phyloP scores from a whole-genome alignment of 1,140 invertebrate genomes.

The Drosophila parvula region DNA sequence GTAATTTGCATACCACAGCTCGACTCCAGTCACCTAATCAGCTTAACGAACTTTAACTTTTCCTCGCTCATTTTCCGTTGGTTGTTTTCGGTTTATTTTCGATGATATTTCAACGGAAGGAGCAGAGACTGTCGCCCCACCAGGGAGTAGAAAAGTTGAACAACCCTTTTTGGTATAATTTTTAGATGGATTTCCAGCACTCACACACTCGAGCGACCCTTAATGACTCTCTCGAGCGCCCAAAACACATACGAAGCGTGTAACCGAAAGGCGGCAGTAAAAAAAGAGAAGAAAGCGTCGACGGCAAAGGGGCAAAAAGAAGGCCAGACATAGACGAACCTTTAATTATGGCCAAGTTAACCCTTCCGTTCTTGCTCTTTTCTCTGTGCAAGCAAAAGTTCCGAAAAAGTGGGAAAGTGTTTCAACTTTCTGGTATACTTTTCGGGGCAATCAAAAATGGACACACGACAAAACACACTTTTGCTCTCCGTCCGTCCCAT shows the following conservation, averaged over 20 bases:
- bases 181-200: slow-evolving; percentile 42
- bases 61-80: slow-evolving; percentile 27
- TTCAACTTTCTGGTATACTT: slow-evolving; percentile 53
- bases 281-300: slow-evolving; percentile 25
- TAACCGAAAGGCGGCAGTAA: slow-evolving; percentile 20
- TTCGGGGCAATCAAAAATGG: slow-evolving; percentile 65
- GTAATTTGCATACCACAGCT: slow-evolving; percentile 44
- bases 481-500: slow-evolving; percentile 15
- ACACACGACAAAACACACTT: slow-evolving; percentile 24
- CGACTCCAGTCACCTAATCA: slow-evolving; percentile 60
- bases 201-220: slow-evolving; percentile 63
- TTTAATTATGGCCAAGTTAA: slow-evolving; percentile 74
- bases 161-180: slow-evolving; percentile 67
- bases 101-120: background rate
- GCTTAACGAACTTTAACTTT: slow-evolving; percentile 70
- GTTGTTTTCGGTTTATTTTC: slow-evolving; percentile 17
- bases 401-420: slow-evolving; percentile 39
- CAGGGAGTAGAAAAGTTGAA: slow-evolving; percentile 55
- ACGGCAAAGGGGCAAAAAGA: slow-evolving; percentile 17
- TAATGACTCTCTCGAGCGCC: slow-evolving; percentile 76
- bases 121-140: slow-evolving; percentile 9
- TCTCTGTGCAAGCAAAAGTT: slow-evolving; percentile 39
- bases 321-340: slow-evolving; percentile 52
- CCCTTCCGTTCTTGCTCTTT: slow-evolving; percentile 36
- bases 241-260: slow-evolving; percentile 61